Evolutionary conservation across 2,888 invertebrate species (phyloP).

Genomic region (Ditula angustiorana): DNA sequence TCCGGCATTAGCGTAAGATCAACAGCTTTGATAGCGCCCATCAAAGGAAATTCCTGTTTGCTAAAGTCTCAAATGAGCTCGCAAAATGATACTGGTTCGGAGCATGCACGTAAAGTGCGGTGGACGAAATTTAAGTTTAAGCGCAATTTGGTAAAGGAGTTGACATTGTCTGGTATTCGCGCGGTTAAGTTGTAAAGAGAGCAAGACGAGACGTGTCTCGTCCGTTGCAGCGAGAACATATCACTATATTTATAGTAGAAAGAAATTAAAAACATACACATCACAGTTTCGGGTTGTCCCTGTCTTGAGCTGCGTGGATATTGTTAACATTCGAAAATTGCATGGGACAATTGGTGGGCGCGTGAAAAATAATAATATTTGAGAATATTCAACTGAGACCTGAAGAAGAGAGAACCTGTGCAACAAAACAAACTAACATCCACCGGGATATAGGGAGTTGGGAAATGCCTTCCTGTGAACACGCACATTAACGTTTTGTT

Average conservation of each 20-base stretch:
- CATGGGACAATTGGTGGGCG: slow-evolving; percentile 60
- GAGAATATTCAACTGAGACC: slow-evolving; percentile 69
- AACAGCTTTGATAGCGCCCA: slow-evolving; percentile 42
- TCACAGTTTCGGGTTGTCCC: not conserved
- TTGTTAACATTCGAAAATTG: slow-evolving; percentile 57
- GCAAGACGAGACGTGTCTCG: not conserved
- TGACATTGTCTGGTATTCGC: slow-evolving; percentile 15
- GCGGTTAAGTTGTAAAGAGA: not conserved
- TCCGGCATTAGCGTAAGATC: slow-evolving; percentile 42
- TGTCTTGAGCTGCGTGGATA: slow-evolving; percentile 45
- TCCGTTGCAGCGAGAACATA: not conserved
- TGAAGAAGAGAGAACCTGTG: slow-evolving; percentile 61
- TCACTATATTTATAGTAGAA: not conserved
- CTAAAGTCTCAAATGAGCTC: slow-evolving; percentile 50
- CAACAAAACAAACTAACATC: slow-evolving; percentile 77
- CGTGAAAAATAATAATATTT: slow-evolving; percentile 73
- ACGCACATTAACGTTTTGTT: slow-evolving; percentile 49
- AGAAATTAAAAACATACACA: not conserved
- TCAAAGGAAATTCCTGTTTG: slow-evolving; percentile 40
- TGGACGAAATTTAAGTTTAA: slow-evolving; percentile 15
- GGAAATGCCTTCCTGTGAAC: slow-evolving; percentile 62
- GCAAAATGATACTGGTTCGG: slow-evolving; percentile 41
- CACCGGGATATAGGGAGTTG: slow-evolving; percentile 67
- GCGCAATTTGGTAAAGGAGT: not conserved
- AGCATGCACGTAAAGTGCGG: slow-evolving; percentile 12